A percentile compares a stretch with the other conserved stretches of the same genome.
Evolutionary conservation across 2,797 vertebrate species (phyloP).

Genomic region (Paramormyrops hopkinsi): DNA sequence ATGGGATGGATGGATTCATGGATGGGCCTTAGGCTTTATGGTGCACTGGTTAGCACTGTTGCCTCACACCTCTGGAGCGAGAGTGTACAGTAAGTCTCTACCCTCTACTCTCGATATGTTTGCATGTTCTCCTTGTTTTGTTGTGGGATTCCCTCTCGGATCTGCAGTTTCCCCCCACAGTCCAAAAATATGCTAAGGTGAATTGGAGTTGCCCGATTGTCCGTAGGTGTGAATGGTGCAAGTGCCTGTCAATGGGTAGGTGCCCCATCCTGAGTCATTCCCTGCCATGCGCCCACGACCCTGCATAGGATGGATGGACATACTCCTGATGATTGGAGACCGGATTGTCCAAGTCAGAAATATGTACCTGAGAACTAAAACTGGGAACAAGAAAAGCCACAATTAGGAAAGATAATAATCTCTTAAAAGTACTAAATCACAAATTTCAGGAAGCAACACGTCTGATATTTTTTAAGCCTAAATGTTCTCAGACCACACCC

Average conservation of each 20-base stretch:
- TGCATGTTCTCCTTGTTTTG: neutral
- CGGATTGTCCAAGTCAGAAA: neutral
- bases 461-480: neutral
- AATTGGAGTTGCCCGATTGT: neutral
- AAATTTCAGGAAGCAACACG: neutral
- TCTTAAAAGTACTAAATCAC: neutral
- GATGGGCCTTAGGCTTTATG: neutral
- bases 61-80: neutral
- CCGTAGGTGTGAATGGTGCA: neutral
- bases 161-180: neutral
- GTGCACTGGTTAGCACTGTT: neutral
- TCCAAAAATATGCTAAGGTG: neutral
- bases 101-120: neutral
- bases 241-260: neutral
- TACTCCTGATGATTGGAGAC: neutral
- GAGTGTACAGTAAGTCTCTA: neutral
- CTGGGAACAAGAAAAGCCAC: neutral
- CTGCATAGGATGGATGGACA: neutral
- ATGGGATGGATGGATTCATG: neutral
- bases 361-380: neutral
- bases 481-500: neutral
- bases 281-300: neutral
- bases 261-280: neutral
- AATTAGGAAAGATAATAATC: neutral
- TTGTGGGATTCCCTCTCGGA: neutral